Evolutionary conservation across 2,113 vertebrate species (phyloP), one percentile per base, ranked within the genome.

Genomic region (Acanthisitta chloris): DNA sequence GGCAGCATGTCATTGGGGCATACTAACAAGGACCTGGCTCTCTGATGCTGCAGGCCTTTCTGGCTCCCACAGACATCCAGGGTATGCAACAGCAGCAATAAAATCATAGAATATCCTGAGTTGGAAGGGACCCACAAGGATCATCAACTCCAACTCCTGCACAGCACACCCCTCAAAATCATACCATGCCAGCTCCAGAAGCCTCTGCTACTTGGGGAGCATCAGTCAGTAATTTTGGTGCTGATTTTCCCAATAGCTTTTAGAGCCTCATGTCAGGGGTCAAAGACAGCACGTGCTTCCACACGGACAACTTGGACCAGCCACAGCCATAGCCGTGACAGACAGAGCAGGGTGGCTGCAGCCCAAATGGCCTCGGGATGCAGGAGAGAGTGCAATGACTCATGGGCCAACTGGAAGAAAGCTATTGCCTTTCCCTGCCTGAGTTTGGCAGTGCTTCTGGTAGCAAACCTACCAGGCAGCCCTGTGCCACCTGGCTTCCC

Each of bases 231-330:
- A 19, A 23, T 43, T 58, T 33, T 62, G 18, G 34, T 54, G 33
- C 28, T 23, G 42, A 48, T 81, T 77, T 73, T 51, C 31, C 74
- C 11, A 48, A 36, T 20, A 24, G 40, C 49, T 48, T 43, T 90
- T 58, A 36, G 31, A 33, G 15, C 28, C 31, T 86, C 4, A 14
- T 18, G 46, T 15, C 24, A 71, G 40, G 15, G 42, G 15, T 49
- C 62, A 86, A 72, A 79, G 49, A 52, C 45, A 51, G 8, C 48
- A 46, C 14, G 55, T 78, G 31, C 18, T 38, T 38, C 54, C 71
- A 1, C 15, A 20, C 0, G 2, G 29, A 64, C 1, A 1, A 15
- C 13, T 31, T 20, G 31, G n/a, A 38, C 28, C 3, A 3, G 65
- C 43, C 66, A n/a, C 17, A 54, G 45, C 40, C 0, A 3, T 23